A percentile compares a stretch with the other conserved stretches of the same genome.
Conservation (phyloP, 2,113 vertebrate genomes). For the Corydoras maculifer region DNA sequence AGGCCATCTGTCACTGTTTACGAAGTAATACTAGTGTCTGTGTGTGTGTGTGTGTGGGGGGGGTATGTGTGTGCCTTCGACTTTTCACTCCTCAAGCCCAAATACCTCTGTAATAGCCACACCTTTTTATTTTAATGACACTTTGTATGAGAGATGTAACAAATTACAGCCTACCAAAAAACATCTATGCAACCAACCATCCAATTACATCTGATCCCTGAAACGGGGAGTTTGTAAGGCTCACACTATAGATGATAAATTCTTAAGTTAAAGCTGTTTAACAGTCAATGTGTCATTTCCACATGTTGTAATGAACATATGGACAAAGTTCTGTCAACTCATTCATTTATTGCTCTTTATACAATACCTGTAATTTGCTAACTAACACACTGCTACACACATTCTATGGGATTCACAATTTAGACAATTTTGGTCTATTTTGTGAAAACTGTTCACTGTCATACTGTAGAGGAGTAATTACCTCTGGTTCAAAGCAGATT, state of each 20-base stretch:
- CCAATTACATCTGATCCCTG: not conserved
- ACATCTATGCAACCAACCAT: not conserved
- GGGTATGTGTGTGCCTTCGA: too few relatives aligned
- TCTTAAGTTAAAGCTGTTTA: not conserved
- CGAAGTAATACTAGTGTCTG: too few relatives aligned
- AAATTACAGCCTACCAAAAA: not conserved
- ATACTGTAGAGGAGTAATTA: slow-evolving; percentile 20
- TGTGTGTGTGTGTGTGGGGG: too few relatives aligned
- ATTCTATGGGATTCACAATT: not conserved
- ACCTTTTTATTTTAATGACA: too few relatives aligned
- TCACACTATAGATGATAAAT: not conserved
- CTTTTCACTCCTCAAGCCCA: too few relatives aligned
- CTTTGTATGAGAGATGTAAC: not conserved
- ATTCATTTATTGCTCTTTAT: too few relatives aligned
- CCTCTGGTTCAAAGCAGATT: slow-evolving; percentile 71
- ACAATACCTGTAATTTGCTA: too few relatives aligned
- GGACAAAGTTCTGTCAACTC: too few relatives aligned
- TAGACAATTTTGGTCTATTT: not conserved
- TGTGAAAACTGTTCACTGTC: not conserved
- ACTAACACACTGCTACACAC: too few relatives aligned
- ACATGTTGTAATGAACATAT: not conserved
- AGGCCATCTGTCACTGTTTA: too few relatives aligned
- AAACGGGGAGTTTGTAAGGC: not conserved
- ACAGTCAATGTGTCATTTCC: not conserved
- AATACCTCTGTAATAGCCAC: too few relatives aligned